Evolutionary conservation across 2,113 vertebrate species (phyloP), one percentile per base, ranked within the genome.

Genomic region (Cisticola juncidis): DNA sequence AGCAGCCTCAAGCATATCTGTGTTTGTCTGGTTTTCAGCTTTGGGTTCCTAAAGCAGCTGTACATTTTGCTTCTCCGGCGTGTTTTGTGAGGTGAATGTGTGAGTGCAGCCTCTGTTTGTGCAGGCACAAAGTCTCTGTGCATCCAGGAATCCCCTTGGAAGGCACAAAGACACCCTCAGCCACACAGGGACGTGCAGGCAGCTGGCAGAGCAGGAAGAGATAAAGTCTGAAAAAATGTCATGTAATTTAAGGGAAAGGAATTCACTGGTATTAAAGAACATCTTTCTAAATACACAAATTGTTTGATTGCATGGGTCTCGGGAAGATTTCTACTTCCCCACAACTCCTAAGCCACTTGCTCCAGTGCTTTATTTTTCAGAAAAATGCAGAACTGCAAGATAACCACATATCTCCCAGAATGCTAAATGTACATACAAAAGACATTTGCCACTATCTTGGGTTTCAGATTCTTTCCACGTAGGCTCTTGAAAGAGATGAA

Each of bases 401-500:
- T 66, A 90, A 61, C 45, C 54, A 81, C 29, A 28, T 35, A 58
- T 62, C 50, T 85, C 57, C 61, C 69, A 92, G 81, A 82, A 82
- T 74, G 61, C 1, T 1, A 93, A 92, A 91, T 93, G 91, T 60
- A 87, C 81, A 89, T 86, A 69, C 71, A 95, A 96, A 95, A 95
- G 92, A 47, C 81, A 80, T 48, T 85, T 74, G 64, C 68, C 48
- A 65, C 58, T 70, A 62, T 53, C 90, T 54, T 68, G 79, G 80
- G 50, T 89, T 92, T 95, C 72, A 92, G 58, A 97, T 96, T 96
- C 95, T 94, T 88, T 85, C 94, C 90, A 96, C 92, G 90, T 93
- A 92, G 65, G 78, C 95, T 96, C 95, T 85, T 97, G 89, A 97
- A 97, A 97, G 91, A 96, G 92, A 97, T 95, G 95, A 97, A 97